These are phyloP conservation scores for Morinoia aosen DNA, from an alignment of 2,888 invertebrate genomes.

Conservation along the genomic window DNA sequence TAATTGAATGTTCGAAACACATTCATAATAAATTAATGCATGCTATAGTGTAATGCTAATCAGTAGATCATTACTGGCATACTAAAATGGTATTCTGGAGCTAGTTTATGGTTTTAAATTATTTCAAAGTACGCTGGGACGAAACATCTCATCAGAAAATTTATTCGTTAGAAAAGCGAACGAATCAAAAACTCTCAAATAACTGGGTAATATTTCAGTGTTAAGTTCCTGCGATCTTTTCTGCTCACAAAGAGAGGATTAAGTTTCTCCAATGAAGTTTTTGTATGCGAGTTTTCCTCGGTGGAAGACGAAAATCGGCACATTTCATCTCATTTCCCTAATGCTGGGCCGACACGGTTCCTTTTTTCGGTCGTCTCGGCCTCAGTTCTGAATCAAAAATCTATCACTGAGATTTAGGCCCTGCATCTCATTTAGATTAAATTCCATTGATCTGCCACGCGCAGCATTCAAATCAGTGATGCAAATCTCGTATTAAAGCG, in stretches of 20 bases:
- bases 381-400: background rate
- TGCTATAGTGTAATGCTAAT: too few species aligned
- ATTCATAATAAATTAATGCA: too few species aligned
- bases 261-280: background rate
- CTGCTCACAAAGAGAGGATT: background rate
- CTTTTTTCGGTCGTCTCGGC: background rate
- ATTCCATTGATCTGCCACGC: background rate
- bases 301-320: background rate
- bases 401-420: background rate
- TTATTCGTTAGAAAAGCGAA: background rate
- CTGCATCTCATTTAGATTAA: slow-evolving; percentile 1
- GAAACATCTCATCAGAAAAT: background rate
- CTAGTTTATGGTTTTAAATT: background rate
- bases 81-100: too few species aligned
- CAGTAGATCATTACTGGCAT: too few species aligned
- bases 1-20: too few species aligned
- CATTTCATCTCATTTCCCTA: background rate
- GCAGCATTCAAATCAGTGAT: background rate
- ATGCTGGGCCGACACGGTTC: background rate
- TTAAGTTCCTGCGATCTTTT: background rate
- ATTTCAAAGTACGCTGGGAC: background rate
- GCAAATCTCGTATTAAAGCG: background rate
- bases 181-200: background rate
- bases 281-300: background rate
- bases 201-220: background rate